phyloP scores from a whole-genome alignment of 2,113 vertebrate species.

The Chunga burmeisteri region DNA sequence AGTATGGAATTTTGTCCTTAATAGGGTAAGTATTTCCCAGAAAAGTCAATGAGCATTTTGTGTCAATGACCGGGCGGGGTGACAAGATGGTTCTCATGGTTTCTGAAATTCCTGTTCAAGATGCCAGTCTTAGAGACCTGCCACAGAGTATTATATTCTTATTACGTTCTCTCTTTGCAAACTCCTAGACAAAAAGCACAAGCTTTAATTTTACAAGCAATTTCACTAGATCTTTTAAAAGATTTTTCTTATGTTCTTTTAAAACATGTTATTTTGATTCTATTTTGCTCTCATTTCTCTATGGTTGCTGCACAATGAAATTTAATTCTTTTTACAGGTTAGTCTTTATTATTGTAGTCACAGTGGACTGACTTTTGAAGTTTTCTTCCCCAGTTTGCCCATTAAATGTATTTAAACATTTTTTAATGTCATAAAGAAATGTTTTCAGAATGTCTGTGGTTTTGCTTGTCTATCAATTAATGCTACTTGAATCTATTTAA shows the following conservation, averaged over 20 bases:
- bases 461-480: not conserved
- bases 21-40: not conserved
- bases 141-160: not conserved
- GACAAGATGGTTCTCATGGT: not conserved
- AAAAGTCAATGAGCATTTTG: not conserved
- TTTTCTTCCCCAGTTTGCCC: not conserved
- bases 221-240: not conserved
- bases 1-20: not conserved
- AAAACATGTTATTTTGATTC: not conserved
- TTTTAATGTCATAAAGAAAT: not conserved
- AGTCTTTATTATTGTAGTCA: not conserved
- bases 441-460: not conserved
- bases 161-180: not conserved
- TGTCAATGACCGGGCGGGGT: not conserved
- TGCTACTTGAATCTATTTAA: not conserved
- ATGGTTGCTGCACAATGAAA: not conserved
- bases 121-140: not conserved
- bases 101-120: not conserved
- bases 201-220: not conserved
- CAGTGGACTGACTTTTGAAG: not conserved
- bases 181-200: not conserved
- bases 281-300: not conserved
- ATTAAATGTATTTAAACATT: not conserved
- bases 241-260: not conserved
- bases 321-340: not conserved